Evolutionary conservation across 2,797 vertebrate genomes (phyloP), one percentile per base, ranked within the genome.

Genomic region (Tinamus major): DNA sequence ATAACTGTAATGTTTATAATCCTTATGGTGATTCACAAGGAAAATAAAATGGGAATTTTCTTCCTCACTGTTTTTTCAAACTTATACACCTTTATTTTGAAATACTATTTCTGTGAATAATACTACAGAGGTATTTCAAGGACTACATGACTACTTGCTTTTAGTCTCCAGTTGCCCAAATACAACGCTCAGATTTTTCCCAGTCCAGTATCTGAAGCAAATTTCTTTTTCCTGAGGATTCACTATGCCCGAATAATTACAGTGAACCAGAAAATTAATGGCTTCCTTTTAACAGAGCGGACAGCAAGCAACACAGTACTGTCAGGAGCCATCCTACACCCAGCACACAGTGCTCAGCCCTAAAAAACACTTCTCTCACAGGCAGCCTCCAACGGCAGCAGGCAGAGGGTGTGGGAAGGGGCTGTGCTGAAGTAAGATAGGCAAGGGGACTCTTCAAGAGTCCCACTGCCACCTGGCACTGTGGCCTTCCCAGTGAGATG

Each of bases 291-390:
- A 78, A 69, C 58, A 31, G 18, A 53, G 31, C 29, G 56, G 70
- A 56, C 3, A 5, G 70, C 48, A 42, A 86, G 44, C 29, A 85
- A 62, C 51, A 67, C 44, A 1, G 41, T 39, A 20, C 2, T 11
- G 44, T 31, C 35, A 93, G 67, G 55, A 86, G 58, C 55, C 27
- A 55, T 10, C 29, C 33, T 76, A 49, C 2, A 3, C 37, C 33
- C 48, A 31, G 4, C 0, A 8, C 13, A 49, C 31, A 64, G 55
- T 11, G 19, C 0, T 1, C 5, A 2, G 18, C 24, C 53, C 51
- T 51, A 20, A 41, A 49, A 79, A 87, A 23, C 33, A 29, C 13
- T 46, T 62, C 67, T 63, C 62, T 42, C 62, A 31, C 27, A 42
- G 8, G 62, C 62, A 21, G 29, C 62, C 62, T 42, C 44, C 37